Conservation (phyloP, 2,797 vertebrate species). For the Choloepus didactylus region DNA sequence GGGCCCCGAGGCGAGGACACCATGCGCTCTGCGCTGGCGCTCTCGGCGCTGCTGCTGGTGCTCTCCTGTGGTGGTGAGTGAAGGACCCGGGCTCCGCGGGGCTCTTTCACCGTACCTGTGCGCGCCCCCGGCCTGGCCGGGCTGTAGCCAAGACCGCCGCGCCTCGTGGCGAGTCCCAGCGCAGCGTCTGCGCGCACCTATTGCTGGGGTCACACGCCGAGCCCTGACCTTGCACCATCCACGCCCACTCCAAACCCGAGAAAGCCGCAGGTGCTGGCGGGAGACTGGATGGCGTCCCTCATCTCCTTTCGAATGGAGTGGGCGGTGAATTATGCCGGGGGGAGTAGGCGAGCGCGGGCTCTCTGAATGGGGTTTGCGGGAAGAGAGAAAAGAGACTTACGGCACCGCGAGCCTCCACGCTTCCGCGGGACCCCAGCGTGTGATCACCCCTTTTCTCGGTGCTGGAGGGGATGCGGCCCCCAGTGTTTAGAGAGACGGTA, state of each 20-base stretch:
- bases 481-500: background rate
- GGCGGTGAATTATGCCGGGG: background rate
- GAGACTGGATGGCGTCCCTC: background rate
- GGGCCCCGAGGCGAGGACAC: conserved; percentile 32
- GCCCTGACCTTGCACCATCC: conserved; percentile 56
- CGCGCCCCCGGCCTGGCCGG: background rate
- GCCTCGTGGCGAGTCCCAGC: background rate
- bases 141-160: background rate
- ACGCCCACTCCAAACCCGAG: background rate
- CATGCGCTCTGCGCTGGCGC: conserved; percentile 71
- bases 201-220: background rate
- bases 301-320: background rate
- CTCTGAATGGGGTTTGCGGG: background rate
- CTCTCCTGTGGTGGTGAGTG: background rate
- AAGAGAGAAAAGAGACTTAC: background rate
- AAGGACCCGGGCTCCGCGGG: background rate
- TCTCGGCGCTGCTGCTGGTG: conserved; percentile 42
- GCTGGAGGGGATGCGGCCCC: background rate
- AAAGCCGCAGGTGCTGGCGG: background rate
- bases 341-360: background rate
- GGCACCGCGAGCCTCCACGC: background rate
- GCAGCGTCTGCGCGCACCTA: background rate
- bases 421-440: background rate
- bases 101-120: background rate
- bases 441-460: background rate